phyloP scores from a whole-genome alignment of 2,888 invertebrate genomes.

The Brassicogethes aeneus region DNA sequence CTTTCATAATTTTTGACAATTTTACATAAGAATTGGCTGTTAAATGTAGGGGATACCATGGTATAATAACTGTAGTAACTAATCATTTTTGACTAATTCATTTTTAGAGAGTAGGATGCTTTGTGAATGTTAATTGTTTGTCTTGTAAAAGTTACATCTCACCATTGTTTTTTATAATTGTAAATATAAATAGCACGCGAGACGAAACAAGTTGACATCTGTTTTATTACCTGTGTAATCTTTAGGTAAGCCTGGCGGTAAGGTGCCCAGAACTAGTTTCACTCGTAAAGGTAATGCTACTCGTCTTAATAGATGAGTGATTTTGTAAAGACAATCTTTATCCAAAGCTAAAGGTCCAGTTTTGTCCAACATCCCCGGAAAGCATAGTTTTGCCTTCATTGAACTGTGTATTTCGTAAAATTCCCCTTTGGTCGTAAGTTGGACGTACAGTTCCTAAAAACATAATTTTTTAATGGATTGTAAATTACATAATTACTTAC shows the following conservation, averaged over 20 bases:
- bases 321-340: constrained; percentile 43
- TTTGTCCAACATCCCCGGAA: constrained; percentile 45
- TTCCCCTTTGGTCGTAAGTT: constrained; percentile 66
- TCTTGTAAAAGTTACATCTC: too few species aligned
- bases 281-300: constrained; percentile 52
- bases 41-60: too few species aligned
- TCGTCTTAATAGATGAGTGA: constrained; percentile 47
- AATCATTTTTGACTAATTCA: too few species aligned
- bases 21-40: too few species aligned
- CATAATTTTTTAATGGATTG: not conserved
- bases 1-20: too few species aligned
- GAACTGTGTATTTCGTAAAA: constrained; percentile 59
- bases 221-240: constrained; percentile 58
- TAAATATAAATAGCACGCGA: too few species aligned
- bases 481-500: too few species aligned
- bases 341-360: constrained; percentile 42
- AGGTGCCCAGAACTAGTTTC: constrained; percentile 50
- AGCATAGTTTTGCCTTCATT: constrained; percentile 48
- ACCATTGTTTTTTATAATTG: constrained; percentile 1
- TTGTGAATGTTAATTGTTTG: too few species aligned
- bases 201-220: too few species aligned
- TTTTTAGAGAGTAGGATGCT: too few species aligned
- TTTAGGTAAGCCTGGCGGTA: constrained; percentile 51
- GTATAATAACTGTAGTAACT: too few species aligned
- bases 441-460: constrained; percentile 60